Evolutionary conservation across 2,797 vertebrate species (phyloP).

Genomic region (Phyllotis vaccarum): DNA sequence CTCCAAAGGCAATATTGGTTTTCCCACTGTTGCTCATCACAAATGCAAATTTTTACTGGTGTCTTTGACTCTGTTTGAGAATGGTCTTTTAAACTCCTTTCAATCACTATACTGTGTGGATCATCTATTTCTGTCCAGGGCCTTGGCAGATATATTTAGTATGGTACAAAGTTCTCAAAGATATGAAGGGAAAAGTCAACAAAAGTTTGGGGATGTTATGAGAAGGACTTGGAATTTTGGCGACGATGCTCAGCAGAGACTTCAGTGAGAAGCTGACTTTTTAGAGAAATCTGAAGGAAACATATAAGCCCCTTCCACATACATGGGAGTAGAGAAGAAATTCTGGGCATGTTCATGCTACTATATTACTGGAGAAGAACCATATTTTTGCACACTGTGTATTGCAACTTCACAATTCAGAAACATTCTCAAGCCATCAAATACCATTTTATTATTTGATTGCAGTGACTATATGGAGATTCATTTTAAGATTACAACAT

Average conservation of each 20-base stretch:
- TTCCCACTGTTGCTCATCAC: background rate
- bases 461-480: background rate
- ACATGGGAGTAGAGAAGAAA: background rate
- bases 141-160: background rate
- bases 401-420: background rate
- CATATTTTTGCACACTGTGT: background rate
- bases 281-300: background rate
- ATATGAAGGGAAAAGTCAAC: background rate
- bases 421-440: background rate
- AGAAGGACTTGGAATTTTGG: background rate
- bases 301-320: background rate
- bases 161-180: background rate
- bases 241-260: background rate
- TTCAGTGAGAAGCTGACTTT: constrained; percentile 26
- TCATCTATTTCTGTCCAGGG: background rate
- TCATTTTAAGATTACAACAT: constrained; percentile 57
- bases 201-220: background rate
- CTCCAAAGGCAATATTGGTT: background rate
- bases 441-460: constrained; percentile 4
- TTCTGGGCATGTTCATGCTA: background rate
- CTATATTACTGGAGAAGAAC: background rate
- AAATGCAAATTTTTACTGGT: background rate
- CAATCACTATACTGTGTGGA: background rate
- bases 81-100: background rate
- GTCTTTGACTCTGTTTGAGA: background rate